phyloP scores from a whole-genome alignment of 2,797 vertebrate species.

The Huso huso region DNA sequence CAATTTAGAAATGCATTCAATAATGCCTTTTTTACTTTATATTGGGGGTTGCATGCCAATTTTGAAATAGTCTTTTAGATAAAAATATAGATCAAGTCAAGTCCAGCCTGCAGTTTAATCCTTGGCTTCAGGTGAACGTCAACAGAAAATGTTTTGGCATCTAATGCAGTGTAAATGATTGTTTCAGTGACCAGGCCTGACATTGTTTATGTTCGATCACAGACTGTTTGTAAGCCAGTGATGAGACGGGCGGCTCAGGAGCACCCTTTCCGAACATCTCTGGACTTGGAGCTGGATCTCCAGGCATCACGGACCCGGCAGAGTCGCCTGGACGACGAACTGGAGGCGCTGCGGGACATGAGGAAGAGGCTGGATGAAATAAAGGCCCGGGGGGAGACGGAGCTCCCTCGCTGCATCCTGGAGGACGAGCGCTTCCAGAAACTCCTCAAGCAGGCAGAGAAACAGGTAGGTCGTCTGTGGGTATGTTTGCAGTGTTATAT shows the following conservation, averaged over 20 bases:
- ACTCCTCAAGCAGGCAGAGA: conserved; percentile 64
- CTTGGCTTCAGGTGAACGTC: too few relatives aligned
- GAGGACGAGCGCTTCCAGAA: conserved; percentile 67
- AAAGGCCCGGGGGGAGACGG: conserved; percentile 55
- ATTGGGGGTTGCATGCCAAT: too few relatives aligned
- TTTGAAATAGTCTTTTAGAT: too few relatives aligned
- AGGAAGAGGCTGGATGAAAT: conserved; percentile 59
- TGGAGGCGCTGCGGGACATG: conserved; percentile 57
- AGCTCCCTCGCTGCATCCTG: conserved; percentile 52
- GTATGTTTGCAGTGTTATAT: not conserved
- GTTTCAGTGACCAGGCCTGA: not conserved
- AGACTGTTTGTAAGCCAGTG: conserved; percentile 56
- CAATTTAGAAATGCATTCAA: too few relatives aligned
- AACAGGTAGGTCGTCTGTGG: conserved; percentile 46
- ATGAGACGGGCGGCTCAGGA: conserved; percentile 40
- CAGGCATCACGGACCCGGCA: conserved; percentile 66
- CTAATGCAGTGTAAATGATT: not conserved
- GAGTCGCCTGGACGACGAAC: conserved; percentile 64
- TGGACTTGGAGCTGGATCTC: conserved; percentile 74
- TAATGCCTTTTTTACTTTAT: too few relatives aligned
- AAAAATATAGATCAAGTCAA: too few relatives aligned
- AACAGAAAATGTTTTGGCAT: not conserved
- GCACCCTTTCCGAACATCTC: conserved; percentile 53
- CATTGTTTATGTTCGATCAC: not conserved
- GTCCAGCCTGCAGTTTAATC: too few relatives aligned